Conservation (phyloP, 2,888 invertebrate species). For the Orthonychiurus folsomi region DNA sequence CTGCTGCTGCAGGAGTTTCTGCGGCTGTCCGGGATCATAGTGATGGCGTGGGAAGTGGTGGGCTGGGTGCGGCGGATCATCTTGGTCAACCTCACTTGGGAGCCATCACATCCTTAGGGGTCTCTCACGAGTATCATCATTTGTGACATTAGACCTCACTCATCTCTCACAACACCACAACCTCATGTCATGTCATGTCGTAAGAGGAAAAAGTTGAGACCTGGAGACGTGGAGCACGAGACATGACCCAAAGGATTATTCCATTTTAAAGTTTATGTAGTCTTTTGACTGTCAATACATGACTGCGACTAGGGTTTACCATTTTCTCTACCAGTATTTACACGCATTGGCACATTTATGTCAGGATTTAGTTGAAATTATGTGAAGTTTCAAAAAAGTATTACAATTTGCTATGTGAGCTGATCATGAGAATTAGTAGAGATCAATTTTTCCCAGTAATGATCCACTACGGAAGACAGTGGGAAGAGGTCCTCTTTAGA, state of each 20-base stretch:
- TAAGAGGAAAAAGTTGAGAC: not conserved
- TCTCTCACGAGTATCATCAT: conserved; percentile 40
- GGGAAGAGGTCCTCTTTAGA: no score
- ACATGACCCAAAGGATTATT: not conserved
- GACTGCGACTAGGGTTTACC: no score
- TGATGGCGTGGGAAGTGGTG: conserved; percentile 31
- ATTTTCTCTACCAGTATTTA: no score
- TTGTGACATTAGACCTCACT: conserved; percentile 35
- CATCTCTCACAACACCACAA: conserved; percentile 8
- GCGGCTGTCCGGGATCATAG: conserved; percentile 17
- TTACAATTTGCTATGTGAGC: no score
- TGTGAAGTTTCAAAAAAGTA: no score
- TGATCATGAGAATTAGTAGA: no score
- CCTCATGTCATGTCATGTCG: not conserved
- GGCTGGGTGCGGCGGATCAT: conserved; percentile 29
- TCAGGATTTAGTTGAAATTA: no score
- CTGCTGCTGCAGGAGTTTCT: conserved; percentile 34
- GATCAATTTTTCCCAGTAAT: no score
- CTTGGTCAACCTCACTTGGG: conserved; percentile 31
- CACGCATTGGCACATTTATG: no score
- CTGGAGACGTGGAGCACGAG: not conserved
- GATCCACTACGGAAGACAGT: no score
- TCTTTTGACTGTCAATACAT: no score
- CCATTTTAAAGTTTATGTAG: no score
- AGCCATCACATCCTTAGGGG: conserved; percentile 32